These are phyloP conservation scores for Seira sanloemensis DNA, from an alignment of 2,888 invertebrate species.

Conservation along the genomic window DNA sequence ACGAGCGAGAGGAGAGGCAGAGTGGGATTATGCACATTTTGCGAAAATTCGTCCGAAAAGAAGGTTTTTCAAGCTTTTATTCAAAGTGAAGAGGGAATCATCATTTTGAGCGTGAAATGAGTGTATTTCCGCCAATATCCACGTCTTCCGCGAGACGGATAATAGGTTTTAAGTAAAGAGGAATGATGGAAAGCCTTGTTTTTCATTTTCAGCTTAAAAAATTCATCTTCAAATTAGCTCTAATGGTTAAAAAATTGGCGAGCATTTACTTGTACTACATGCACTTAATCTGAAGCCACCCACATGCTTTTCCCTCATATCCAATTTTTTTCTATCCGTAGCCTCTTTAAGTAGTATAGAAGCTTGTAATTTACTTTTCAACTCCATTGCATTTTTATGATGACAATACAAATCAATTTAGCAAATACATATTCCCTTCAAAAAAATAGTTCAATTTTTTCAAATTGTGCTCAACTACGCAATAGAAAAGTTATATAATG, in stretches of 20 bases:
- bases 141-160: too few relatives aligned
- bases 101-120: background rate
- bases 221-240: background rate
- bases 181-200: background rate
- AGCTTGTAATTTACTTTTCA: background rate
- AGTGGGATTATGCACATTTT: background rate
- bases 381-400: background rate
- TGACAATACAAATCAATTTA: background rate
- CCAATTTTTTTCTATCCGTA: background rate
- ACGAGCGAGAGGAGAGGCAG: background rate
- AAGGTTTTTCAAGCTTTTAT: too few relatives aligned
- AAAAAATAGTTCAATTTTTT: background rate
- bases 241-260: background rate
- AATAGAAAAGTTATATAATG: too few relatives aligned
- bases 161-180: background rate
- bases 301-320: too few relatives aligned
- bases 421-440: too few relatives aligned
- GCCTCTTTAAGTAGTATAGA: too few relatives aligned
- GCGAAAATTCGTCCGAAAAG: too few relatives aligned
- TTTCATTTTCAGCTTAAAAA: background rate
- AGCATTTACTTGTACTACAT: background rate
- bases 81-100: too few relatives aligned
- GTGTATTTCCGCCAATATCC: too few relatives aligned
- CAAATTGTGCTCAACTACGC: background rate
- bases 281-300: slow-evolving; percentile 1